A percentile compares a stretch with the other conserved stretches of the same genome.
Conservation (phyloP, 2,113 vertebrate genomes). For the Ptilorrhoa leucosticta region DNA sequence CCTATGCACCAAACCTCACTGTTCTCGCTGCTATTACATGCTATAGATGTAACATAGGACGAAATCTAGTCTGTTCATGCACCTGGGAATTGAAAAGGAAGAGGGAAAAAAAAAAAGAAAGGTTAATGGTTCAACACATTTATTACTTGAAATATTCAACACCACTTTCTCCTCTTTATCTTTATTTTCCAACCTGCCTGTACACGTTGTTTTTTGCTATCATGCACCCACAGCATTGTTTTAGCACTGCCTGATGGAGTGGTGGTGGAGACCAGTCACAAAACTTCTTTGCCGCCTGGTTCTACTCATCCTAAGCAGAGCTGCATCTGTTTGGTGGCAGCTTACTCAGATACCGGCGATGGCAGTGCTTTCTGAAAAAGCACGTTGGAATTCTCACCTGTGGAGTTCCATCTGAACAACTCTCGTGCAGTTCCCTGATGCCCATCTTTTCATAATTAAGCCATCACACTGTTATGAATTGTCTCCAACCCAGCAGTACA, state of each 20-base stretch:
- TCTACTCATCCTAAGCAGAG: not conserved
- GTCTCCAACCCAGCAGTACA: not conserved
- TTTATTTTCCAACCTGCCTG: not conserved
- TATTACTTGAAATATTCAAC: not conserved
- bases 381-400: not conserved
- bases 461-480: not conserved
- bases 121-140: not conserved
- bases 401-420: not conserved
- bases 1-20: not conserved
- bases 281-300: not conserved
- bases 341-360: not conserved
- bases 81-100: not conserved
- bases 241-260: not conserved
- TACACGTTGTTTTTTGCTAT: not conserved
- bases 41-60: not conserved
- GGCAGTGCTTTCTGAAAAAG: not conserved
- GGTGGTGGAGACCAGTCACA: not conserved
- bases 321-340: not conserved
- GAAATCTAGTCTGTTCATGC: not conserved
- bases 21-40: not conserved
- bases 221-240: not conserved
- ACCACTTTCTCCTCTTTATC: not conserved
- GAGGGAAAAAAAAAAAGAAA: rapidly evolving
- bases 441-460: not conserved
- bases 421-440: not conserved